Base-by-base conservation (phyloP, 1,140 invertebrate genomes). In the Anthonomus grandis region DNA sequence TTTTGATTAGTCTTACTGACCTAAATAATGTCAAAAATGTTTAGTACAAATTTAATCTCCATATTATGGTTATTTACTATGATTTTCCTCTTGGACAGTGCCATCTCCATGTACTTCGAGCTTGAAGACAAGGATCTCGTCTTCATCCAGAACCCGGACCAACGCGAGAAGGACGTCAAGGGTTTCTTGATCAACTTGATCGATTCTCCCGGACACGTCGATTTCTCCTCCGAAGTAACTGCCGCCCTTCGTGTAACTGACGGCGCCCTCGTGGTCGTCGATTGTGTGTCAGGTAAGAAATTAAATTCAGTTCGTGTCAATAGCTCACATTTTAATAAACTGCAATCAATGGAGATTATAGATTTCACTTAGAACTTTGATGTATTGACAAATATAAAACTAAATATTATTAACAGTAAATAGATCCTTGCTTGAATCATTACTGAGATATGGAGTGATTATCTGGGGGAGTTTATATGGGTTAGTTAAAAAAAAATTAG, bases 151-250 rank as follows among this genome's bases (percentile, higher is more conserved):
- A 87, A 87, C 66, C 77, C 85, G 2, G 90, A 94, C 74, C 93
- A 96, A 75, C 83, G 89, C 73, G 90, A 94, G 66, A 91, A 94
- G 76, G 85, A 82, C 10, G 86, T 89, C 67, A 93, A 91, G 76
- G 93, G 93, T 79, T 98, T 98, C 83, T 89, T 99, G 75, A 98
- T 99, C 81, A 99, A 99, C 77, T 81, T 98, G 73, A 99, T 98
- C 69, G 96, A 99, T 79, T 98, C 96, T 36, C 96, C 96, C 69
- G 96, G 96, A 59, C 96, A 99, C 86, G 96, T 99, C 73, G 96
- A 99, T 78, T 99, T 99, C 81, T 98, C 95, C 0, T 97, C 93
- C 72, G 96, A 99, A 81, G 96, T 98, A 59, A 98, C 96, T 51
- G 96, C 96, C 72, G 96, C 96, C 65, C 87, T 99, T 50, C 91